These are phyloP conservation scores for Rhinolophus sinicus DNA, from an alignment of 2,113 vertebrate species.

Conservation along the genomic window DNA sequence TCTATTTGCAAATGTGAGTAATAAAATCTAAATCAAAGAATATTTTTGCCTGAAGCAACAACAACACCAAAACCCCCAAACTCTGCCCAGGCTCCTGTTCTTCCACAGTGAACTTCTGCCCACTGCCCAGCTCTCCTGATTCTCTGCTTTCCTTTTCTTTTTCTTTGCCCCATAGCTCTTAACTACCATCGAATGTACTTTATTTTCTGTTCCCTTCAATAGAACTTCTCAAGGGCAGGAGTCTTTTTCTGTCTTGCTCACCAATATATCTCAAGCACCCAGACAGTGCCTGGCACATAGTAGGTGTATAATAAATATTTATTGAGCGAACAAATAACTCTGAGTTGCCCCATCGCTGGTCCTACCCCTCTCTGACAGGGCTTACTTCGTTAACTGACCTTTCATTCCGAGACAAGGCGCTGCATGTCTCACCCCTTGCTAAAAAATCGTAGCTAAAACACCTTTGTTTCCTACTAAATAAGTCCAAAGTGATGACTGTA, in stretches of 20 bases:
- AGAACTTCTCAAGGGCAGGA: not conserved
- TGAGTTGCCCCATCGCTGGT: rapidly evolving
- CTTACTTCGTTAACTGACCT: not conserved
- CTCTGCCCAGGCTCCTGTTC: not conserved
- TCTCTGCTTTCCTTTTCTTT: not conserved
- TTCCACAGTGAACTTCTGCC: not conserved
- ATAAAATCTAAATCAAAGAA: no score
- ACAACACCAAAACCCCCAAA: no score
- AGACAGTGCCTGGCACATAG: not conserved
- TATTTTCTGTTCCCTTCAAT: not conserved
- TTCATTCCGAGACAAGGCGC: not conserved
- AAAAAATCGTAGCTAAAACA: not conserved
- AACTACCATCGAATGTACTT: not conserved
- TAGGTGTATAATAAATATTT: not conserved
- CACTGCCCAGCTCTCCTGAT: rapidly evolving
- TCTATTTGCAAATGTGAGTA: no score
- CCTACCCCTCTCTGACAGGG: not conserved
- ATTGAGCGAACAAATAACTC: not conserved
- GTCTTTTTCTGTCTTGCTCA: not conserved
- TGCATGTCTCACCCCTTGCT: not conserved
- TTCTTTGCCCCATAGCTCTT: not conserved
- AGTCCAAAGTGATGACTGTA: not conserved
- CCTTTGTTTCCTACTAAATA: not conserved
- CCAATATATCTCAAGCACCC: not conserved
- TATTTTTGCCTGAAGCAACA: no score